Evolutionary conservation across 1,140 invertebrate species (phyloP), one percentile per base, ranked within the genome.

Genomic region (Aphis craccivora): DNA sequence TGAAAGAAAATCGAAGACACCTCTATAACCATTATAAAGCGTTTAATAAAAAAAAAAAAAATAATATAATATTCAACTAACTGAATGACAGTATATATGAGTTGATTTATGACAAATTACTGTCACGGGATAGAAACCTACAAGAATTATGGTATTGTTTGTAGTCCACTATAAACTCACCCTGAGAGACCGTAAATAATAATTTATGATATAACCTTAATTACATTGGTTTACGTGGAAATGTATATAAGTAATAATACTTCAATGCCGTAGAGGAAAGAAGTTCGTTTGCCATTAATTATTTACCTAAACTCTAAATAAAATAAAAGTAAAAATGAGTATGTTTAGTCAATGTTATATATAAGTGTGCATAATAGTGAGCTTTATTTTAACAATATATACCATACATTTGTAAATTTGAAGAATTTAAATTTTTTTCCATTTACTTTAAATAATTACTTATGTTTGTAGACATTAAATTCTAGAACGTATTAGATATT

Each of bases 101-200:
- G 45, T 37, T 89, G 45, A 89, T 89, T 89, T 89, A 53, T n/a
- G n/a, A 37, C 30, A n/a, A 53, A 89, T 89, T 89, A 89, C 45
- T 53, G 51, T 35, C 22, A 55, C 9, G 35, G 35, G 51, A 89
- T 55, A 55, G 48, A 45, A 87, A 89, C 87, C 48, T n/a, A n/a
- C 30, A n/a, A 53, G n/a, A 48, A 43, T 51, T 53, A 25, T 1
- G 11, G 23, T 90, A 55, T 43, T 43, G 37, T 90, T 90, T 43
- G 37, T 40, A 67, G 37, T 22, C 22, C 53, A 67, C 55, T 67
- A 90, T 60, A 43, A 67, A 90, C 53, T 30, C 30, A 81, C 90
- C 90, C 90, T 30, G 43, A 51, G 90, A 48, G 90, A 83, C 90
- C 90, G 90, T 92, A 92, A 92, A 92, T 92, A 83, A 20, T 92